These are phyloP conservation scores for Casuarius casuarius DNA, from an alignment of 2,113 vertebrate species.

Conservation along the genomic window DNA sequence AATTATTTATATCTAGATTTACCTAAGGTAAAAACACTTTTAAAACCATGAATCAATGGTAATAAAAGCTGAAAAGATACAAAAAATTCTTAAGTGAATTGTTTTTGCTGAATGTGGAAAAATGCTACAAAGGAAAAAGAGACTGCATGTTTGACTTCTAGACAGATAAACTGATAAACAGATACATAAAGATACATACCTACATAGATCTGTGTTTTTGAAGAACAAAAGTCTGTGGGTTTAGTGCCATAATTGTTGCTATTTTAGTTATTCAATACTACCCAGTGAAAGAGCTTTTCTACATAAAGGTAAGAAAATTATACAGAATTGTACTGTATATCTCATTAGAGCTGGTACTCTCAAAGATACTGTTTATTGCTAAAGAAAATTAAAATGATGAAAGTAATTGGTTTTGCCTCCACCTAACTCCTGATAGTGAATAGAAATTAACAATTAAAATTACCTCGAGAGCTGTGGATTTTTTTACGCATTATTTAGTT, in stretches of 20 bases:
- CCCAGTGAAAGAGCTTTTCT: not conserved
- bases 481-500: not conserved
- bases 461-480: not conserved
- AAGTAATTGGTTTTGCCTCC: not conserved
- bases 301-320: not conserved
- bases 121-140: not conserved
- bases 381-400: not conserved
- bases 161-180: not conserved
- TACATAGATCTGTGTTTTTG: not conserved
- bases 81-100: not conserved
- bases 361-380: not conserved
- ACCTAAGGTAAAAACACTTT: not conserved
- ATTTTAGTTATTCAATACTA: not conserved
- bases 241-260: not conserved
- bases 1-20: not conserved
- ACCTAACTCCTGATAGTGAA: not conserved
- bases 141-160: not conserved
- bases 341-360: not conserved
- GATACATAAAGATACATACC: not conserved
- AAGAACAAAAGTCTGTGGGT: not conserved
- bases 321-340: not conserved
- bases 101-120: not conserved
- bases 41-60: not conserved
- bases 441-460: not conserved
- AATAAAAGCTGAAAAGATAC: not conserved